Evolutionary conservation across 2,888 invertebrate species (phyloP).

Genomic region (Drosophila parthenogenetica): DNA sequence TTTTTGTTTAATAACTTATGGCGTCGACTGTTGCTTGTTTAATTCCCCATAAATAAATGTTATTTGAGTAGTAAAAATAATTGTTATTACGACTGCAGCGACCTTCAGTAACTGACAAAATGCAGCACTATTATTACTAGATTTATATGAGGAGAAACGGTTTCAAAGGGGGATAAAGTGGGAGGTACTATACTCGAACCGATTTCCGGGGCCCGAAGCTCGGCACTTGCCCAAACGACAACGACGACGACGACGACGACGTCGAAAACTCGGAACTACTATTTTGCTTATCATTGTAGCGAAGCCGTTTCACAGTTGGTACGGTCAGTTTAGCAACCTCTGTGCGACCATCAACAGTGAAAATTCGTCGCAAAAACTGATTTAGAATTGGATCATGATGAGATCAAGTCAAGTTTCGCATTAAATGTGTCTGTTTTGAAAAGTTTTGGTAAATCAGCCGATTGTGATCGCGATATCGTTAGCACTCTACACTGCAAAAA

Average conservation of each 20-base stretch:
- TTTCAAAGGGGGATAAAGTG: neutral
- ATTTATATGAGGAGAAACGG: neutral
- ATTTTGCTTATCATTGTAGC: conserved; percentile 25
- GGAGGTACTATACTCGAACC: neutral
- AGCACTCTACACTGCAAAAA: neutral
- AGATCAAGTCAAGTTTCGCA: no score
- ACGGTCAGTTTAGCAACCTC: conserved; percentile 20
- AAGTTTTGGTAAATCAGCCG: conserved; percentile 2
- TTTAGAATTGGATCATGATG: neutral
- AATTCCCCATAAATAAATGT: conserved; percentile 10
- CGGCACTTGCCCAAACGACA: conserved; percentile 15
- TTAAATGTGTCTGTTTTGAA: neutral
- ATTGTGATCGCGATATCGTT: conserved; percentile 2
- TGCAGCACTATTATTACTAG: conserved; percentile 6
- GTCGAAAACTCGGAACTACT: conserved; percentile 1
- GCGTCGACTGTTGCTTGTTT: conserved; percentile 14
- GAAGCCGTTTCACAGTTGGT: neutral
- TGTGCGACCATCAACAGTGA: conserved; percentile 17
- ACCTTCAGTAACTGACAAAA: conserved; percentile 24
- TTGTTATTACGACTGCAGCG: conserved; percentile 27
- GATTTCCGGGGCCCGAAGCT: conserved; percentile 20
- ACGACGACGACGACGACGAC: no score
- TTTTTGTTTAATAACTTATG: neutral
- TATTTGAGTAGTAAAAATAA: conserved; percentile 30
- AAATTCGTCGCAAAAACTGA: neutral